phyloP scores from a whole-genome alignment of 2,888 invertebrate species.

The Pedicia rivosa region DNA sequence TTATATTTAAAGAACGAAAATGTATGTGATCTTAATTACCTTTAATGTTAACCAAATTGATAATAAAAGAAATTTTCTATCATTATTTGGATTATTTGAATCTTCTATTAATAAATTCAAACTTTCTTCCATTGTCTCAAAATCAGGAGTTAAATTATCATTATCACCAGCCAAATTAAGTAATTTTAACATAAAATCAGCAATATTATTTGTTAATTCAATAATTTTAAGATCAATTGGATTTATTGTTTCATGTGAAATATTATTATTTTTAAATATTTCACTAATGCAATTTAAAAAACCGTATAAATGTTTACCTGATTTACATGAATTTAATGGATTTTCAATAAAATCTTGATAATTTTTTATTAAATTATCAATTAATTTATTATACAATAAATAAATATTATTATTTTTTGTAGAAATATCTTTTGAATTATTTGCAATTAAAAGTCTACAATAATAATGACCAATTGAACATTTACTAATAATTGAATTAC shows the following conservation, averaged over 20 bases:
- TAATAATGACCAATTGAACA: neutral
- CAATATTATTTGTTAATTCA: constrained; percentile 17
- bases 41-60: constrained; percentile 67
- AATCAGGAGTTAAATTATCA: constrained; percentile 44
- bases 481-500: neutral
- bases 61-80: constrained; percentile 49
- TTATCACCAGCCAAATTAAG: constrained; percentile 19
- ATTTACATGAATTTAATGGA: constrained; percentile 34
- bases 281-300: constrained; percentile 20
- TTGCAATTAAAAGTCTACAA: neutral
- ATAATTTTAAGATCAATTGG: constrained; percentile 4
- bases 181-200: constrained; percentile 19
- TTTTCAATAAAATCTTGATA: constrained; percentile 26
- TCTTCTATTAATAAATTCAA: constrained; percentile 40
- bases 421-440: neutral
- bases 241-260: constrained; percentile 11
- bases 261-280: constrained; percentile 13
- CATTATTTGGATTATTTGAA: constrained; percentile 23
- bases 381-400: neutral
- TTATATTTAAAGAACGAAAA: constrained; percentile 3
- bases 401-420: neutral
- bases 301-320: constrained; percentile 36
- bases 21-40: constrained; percentile 32
- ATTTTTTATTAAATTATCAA: constrained; percentile 11
- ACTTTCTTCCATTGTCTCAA: constrained; percentile 61